Evolutionary conservation across 2,113 vertebrate genomes (phyloP).

Genomic region (Crotophaga sulcirostris): DNA sequence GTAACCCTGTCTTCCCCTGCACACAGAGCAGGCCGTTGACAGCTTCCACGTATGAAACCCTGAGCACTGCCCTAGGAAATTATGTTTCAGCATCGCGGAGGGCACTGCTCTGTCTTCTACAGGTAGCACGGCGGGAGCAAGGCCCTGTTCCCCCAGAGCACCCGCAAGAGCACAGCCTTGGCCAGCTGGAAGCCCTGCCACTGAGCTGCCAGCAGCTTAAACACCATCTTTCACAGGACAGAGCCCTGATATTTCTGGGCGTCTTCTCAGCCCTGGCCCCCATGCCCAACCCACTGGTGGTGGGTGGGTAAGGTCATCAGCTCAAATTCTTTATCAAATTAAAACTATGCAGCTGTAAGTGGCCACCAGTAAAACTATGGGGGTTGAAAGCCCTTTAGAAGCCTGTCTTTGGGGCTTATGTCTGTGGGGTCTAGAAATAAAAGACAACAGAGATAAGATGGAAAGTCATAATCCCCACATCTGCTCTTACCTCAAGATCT

Average conservation of each 20-base stretch:
- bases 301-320: not conserved
- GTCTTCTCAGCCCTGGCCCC: not conserved
- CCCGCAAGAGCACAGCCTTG: fast-evolving
- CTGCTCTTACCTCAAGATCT: not conserved
- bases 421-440: not conserved
- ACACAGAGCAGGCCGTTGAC: fast-evolving
- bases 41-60: not conserved
- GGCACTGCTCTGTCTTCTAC: not conserved
- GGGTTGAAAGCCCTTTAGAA: not conserved
- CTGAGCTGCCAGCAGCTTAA: not conserved
- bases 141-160: not conserved
- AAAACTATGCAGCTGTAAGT: not conserved
- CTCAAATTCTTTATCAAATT: not conserved
- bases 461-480: not conserved
- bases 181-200: not conserved
- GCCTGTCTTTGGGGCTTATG: not conserved
- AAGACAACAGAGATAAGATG: not conserved
- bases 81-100: fast-evolving
- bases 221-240: fast-evolving
- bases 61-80: not conserved
- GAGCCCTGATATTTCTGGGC: not conserved
- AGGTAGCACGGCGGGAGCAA: not conserved
- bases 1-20: not conserved
- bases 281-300: not conserved
- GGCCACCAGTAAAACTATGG: not conserved